phyloP scores from a whole-genome alignment of 2,797 vertebrate species.

The Pangasius djambal region DNA sequence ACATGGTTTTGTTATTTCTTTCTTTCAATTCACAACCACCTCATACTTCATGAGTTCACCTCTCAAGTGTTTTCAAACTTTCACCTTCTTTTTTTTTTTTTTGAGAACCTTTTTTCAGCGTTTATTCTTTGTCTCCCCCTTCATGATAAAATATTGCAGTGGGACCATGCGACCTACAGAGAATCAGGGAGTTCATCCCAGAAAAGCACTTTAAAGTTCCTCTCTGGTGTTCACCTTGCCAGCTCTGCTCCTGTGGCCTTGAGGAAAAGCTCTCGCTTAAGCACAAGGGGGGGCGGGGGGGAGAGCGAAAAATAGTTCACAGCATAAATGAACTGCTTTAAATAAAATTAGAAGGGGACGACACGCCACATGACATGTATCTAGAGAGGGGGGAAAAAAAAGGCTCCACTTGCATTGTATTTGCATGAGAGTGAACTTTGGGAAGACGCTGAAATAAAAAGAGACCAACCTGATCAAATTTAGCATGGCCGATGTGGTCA shows the following conservation, averaged over 20 bases:
- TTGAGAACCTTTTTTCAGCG: slow-evolving; percentile 63
- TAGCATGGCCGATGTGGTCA: slow-evolving; percentile 75
- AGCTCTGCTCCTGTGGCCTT: slow-evolving; percentile 66
- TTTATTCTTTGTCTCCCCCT: slow-evolving; percentile 62
- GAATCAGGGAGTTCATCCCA: slow-evolving; percentile 71
- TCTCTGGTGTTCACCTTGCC: slow-evolving; percentile 66
- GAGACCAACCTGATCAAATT: slow-evolving; percentile 60
- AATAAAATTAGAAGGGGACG: slow-evolving; percentile 39
- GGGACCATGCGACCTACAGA: slow-evolving; percentile 71
- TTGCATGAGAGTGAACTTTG: background rate
- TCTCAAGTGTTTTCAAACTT: slow-evolving; percentile 68
- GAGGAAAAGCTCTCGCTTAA: slow-evolving; percentile 61
- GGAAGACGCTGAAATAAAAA: background rate
- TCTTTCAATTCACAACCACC: slow-evolving; percentile 35
- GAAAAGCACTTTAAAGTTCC: slow-evolving; percentile 72
- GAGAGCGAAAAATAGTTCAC: slow-evolving; percentile 41
- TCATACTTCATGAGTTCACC: slow-evolving; percentile 65
- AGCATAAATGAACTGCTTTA: slow-evolving; percentile 44
- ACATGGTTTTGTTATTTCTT: slow-evolving; percentile 27
- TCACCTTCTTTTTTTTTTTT: slow-evolving; percentile 66
- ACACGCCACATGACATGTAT: background rate
- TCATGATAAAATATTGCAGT: slow-evolving; percentile 59
- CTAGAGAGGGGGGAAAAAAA: background rate
- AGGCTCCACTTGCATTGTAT: background rate
- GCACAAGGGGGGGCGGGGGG: background rate